phyloP scores from a whole-genome alignment of 2,113 vertebrate species.

The Solenodon paradoxus region DNA sequence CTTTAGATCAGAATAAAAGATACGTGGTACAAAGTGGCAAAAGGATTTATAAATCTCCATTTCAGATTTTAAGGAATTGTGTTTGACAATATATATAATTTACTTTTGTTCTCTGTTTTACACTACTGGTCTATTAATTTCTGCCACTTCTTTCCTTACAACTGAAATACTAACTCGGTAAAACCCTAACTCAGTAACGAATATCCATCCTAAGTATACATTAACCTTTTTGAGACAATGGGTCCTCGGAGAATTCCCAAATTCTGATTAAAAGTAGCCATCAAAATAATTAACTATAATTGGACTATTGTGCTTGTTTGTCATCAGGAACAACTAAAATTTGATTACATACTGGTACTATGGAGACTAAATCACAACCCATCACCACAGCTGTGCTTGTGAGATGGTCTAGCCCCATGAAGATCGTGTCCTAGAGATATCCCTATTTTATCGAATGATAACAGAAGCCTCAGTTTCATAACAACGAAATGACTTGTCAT shows the following conservation, averaged over 20 bases:
- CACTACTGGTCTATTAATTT: not conserved
- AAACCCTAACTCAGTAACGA: conserved; percentile 19
- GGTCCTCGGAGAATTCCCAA: not conserved
- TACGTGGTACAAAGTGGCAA: not conserved
- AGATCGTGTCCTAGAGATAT: not conserved
- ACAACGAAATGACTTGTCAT: not conserved
- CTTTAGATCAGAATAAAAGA: conserved; percentile 18
- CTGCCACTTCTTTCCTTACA: not conserved
- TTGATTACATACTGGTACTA: not conserved
- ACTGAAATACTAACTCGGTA: not conserved
- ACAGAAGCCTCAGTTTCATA: not conserved
- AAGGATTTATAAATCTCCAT: not conserved
- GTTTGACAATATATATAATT: not conserved
- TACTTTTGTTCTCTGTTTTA: not conserved
- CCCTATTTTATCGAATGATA: not conserved
- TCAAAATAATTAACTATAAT: not conserved
- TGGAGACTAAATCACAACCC: not conserved
- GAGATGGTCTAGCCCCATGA: not conserved
- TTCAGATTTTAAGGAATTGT: not conserved
- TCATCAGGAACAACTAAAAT: not conserved
- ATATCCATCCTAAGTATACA: not conserved
- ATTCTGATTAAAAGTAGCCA: not conserved
- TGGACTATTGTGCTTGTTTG: not conserved
- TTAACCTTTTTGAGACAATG: not conserved
- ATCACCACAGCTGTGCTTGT: not conserved